Base-by-base conservation (phyloP, 2,888 invertebrate species). In the Pammene fasciana region DNA sequence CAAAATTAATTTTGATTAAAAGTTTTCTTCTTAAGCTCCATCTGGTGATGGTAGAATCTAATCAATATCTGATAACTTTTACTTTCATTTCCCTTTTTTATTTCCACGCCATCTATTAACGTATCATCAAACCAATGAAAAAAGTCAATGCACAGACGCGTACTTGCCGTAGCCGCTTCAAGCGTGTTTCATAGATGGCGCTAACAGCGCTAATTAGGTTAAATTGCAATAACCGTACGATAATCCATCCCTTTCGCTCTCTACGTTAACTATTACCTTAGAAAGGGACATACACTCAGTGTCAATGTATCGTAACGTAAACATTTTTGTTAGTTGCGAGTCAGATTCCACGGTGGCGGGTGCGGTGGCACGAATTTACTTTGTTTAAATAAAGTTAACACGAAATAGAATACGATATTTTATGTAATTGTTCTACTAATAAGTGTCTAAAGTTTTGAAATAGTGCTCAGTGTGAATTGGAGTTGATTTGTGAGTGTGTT, bases 301-400 rank as follows among this genome's bases (percentile, higher is more conserved):
- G 81, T 81, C 83, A 86, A 84, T 83, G 84, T 82, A 87, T 84
- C 84, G 76, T 83, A 82, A 84, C 80, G 84, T 88, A 87, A 89
- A 88, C 88, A 87, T 82, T 79, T 75, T 62, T 72, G 72, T 85
- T 85, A 89, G 88, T 89, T 82, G 83, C 79, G 76, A 78, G 73
- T 80, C 79, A 81, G 83, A 85, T 85, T 85, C 83, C 83, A 82
- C 76, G 75, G 85, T 80, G 86, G 82, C 73, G 82, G 79, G 84
- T 74, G 74, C 72, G 73, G 74, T 73, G 52, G 18, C 57, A 64
- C 61, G 64, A 50, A 65, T 45, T 56, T 54, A 41, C 18, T 38
- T 18, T 38, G 43, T 57, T 67, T 65, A 34, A 70, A 65, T 34
- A 50, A 55, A 70, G 16, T 73, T 64, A 52, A 14, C 50, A 68